Conservation (phyloP, 2,113 vertebrate genomes). For the Ageneiosus marmoratus region DNA sequence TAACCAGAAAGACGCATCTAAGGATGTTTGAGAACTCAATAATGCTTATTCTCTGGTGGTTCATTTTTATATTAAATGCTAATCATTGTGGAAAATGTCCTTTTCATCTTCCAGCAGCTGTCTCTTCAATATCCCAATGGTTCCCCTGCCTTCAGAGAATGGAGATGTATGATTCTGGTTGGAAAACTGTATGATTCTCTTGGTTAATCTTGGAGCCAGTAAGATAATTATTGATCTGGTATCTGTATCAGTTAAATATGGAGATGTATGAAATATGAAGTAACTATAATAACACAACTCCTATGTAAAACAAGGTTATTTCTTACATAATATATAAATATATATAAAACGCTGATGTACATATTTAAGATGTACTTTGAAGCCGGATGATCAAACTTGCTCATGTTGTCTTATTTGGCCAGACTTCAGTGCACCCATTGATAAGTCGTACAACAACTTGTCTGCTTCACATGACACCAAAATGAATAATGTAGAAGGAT, state of each 20-base stretch:
- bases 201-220: neutral
- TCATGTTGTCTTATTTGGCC: neutral
- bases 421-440: neutral
- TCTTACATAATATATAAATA: too few species aligned
- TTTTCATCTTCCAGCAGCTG: neutral
- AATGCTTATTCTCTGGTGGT: neutral
- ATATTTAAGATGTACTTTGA: neutral
- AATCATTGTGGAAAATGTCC: neutral
- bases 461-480: neutral
- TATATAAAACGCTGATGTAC: too few species aligned
- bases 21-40: neutral
- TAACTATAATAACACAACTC: neutral
- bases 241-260: neutral
- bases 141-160: too few species aligned
- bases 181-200: neutral
- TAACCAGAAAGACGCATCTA: neutral
- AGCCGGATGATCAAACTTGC: neutral
- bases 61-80: neutral
- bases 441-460: neutral
- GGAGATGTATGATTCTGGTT: neutral
- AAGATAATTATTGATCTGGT: neutral
- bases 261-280: neutral
- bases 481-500: neutral
- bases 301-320: neutral
- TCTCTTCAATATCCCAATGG: neutral